Base-by-base conservation (phyloP, 2,888 invertebrate genomes). In the Sericinus montela region DNA sequence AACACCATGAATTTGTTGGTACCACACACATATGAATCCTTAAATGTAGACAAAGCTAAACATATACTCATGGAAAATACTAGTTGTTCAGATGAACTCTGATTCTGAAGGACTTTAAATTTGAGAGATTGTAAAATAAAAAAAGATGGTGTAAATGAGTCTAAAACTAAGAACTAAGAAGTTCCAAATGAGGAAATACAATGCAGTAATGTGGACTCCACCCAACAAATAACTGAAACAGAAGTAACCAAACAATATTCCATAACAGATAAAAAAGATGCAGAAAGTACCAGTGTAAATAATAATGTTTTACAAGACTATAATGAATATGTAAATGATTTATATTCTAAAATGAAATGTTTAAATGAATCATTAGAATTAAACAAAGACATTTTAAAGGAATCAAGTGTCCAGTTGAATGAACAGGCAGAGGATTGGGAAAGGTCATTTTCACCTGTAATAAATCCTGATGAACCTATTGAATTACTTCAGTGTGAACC, bases 201-300 rank as follows among this genome's bases (percentile, higher is more conserved):
- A 55, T 88, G 87, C 58, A 87, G 70, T 58, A 78, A 79, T 69
- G 85, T 87, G 8, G 88, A 87, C 63, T 88, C 87, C 15, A 87
- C 87, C 19, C 75, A 75, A 57, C 63, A 67, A 51, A 51, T 58
- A 11, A 84, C 85, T 32, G 75, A 75, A 56, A 84, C 85, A 30
- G 75, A 74, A 56, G 62, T 65, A 51, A 50, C 56, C n/a, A 52
- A 45, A 11, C 11, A n/a, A 25, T 32, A 41, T 53, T 29, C 43
- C 29, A 28, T 25, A 25, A n/a, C 23, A 19, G 48, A 57, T 43
- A 51, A 14, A 30, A 48, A 48, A 38, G 8, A 30, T 16, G 1
- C 28, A 28, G 35, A 42, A 19, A 10, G 11, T 38, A 15, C 11
- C 25, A 25, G n/a, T 25, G 1, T 15, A n/a, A 23, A 39, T n/a